Evolutionary conservation across 2,888 invertebrate species (phyloP), one percentile per base, ranked within the genome.

Genomic region (Agonopterix subpropinquella): DNA sequence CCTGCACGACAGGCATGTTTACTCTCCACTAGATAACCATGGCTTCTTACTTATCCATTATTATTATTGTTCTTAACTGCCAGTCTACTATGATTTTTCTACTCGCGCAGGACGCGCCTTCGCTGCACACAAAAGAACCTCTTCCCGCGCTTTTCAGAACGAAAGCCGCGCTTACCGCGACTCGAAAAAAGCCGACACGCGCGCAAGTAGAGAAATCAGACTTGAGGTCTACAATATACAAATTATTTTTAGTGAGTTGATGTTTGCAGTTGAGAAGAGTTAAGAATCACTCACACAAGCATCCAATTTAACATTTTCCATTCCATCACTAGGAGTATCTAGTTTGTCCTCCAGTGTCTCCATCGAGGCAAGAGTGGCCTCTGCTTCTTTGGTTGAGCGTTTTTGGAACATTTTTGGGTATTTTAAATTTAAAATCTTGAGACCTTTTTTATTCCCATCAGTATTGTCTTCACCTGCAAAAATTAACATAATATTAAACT

Each of bases 331-430:
- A 49, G 92, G 92, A 11, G 91, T 90, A 58, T 91, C 91, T 48
- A 91, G 89, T 58, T 92, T 92, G 61, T 95, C 95, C 67, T 94
- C 95, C 43, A 95, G 81, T 0, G 95, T 95, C 76, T 95, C 95
- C 90, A 94, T 92, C 5, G 95, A 95, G 1, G 95, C 95, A 47
- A 95, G 85, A 13, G 94, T 92, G 5, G 94, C 94, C 58, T 92
- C 92, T n/a, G 80, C 76, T 52, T 90, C 90, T 50, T 89, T 90
- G 45, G 87, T 77, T 50, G 91, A 89, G 41, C 66, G 81, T 62
- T 86, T 90, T 64, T 92, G 90, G 61, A 91, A 89, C 64, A 91
- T 84, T 63, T 90, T 91, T 41, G 84, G 82, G 59, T 84, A 83
- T 59, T 67, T 80, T 4, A 86, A 60, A 50, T 75, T 80, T 43